Percentiles rank a stretch among this genome's conserved stretches.
Conservation (phyloP, 2,888 invertebrate species). For the Netelia melanura region DNA sequence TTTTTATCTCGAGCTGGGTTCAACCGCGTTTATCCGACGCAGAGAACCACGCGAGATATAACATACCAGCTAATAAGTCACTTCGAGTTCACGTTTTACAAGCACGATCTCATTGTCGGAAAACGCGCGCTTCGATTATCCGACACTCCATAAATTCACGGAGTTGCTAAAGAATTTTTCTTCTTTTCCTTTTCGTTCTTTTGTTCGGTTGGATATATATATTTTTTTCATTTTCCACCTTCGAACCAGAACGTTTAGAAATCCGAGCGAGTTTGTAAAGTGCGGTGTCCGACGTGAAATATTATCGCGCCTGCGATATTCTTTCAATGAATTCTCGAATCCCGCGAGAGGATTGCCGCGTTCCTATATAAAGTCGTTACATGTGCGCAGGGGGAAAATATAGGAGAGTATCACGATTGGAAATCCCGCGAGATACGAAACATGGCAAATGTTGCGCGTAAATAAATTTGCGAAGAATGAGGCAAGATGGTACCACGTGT, state of each 20-base stretch:
- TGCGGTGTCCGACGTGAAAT: slow-evolving; percentile 22
- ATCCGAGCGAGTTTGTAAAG: slow-evolving; percentile 26
- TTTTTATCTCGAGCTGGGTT: slow-evolving; percentile 23
- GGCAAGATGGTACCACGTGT: neutral
- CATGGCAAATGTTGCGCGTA: neutral
- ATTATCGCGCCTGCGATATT: slow-evolving; percentile 33
- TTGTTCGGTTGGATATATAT: neutral
- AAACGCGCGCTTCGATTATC: slow-evolving; percentile 27
- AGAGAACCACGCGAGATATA: slow-evolving; percentile 7
- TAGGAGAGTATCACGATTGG: slow-evolving; percentile 10
- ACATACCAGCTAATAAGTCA: slow-evolving; percentile 39
- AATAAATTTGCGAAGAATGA: neutral
- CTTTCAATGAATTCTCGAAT: slow-evolving; percentile 24
- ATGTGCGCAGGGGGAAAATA: neutral
- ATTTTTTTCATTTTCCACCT: neutral
- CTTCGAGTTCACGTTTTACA: slow-evolving; percentile 1
- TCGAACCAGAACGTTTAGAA: slow-evolving; percentile 27
- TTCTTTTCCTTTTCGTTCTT: neutral
- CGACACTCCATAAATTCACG: slow-evolving; percentile 53
- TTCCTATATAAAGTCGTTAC: neutral
- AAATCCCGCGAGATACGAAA: slow-evolving; percentile 9
- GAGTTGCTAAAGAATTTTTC: slow-evolving; percentile 1
- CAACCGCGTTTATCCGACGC: neutral
- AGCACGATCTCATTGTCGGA: slow-evolving; percentile 41
- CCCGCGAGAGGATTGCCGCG: neutral